Evolutionary conservation across 2,797 vertebrate genomes (phyloP), one percentile per base, ranked within the genome.

Genomic region (Thaleichthys pacificus): DNA sequence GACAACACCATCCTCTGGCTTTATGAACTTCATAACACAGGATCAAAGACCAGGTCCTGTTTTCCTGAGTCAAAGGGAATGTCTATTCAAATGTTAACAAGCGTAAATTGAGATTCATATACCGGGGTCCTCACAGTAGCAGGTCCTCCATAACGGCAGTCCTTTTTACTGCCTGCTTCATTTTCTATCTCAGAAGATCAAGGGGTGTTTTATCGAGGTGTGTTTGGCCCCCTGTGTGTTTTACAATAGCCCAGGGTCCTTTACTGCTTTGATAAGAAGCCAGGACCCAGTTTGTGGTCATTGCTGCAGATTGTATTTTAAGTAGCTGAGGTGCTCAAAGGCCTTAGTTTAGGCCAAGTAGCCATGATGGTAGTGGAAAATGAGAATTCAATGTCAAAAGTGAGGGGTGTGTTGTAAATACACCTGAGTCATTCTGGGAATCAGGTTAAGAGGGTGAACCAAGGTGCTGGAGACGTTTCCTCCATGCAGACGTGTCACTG

Each of bases 121-220:
- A 70, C 21, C 2, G 68, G 38, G 70, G 58, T 61, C 78, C 66
- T 73, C 65, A 65, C 69, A 69, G 77, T 69, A 73, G 74, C 57
- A 79, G 51, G 64, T 28, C 62, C 35, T n/a, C 1, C 67, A 57
- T 66, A 76, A 71, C 57, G 70, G 11, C 38, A 19, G 26, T 63
- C 30, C 47, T 3, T 38, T 73, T 61, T 17, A 42, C 60, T 74
- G 26, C 32, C 61, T 70, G 83, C 74, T 73, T 73, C 80, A 80
- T 69, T 81, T 78, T 82, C 35, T n/a, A 70, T 72, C 30, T 51
- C 12, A 67, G 28, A 79, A 76, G 81, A 82, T 89, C 76, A 88
- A 86, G 83, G 74, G 30, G n/a, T 75, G 69, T 78, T 82, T 72
- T 73, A 80, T 80, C 3, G 3, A 69, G 61, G 77, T 71, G 70